phyloP scores from a whole-genome alignment of 1,140 invertebrate species.

The Drosophila ananassae region DNA sequence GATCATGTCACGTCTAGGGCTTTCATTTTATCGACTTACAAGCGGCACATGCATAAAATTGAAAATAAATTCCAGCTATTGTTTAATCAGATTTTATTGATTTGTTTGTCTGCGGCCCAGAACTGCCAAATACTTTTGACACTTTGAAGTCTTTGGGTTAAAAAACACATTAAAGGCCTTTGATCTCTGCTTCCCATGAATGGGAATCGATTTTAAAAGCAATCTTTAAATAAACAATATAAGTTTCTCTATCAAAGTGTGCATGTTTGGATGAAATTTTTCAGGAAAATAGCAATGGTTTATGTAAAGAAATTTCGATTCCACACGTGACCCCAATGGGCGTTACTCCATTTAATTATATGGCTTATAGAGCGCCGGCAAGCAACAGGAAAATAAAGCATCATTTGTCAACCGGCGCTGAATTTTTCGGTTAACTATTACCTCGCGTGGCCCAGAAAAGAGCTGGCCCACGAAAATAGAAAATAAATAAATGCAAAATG shows the following conservation, averaged over 20 bases:
- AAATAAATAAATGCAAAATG: conserved; percentile 53
- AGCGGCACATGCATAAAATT: conserved; percentile 25
- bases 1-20: conserved; percentile 39
- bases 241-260: background rate
- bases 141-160: conserved; percentile 56
- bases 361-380: conserved; percentile 19
- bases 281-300: conserved; percentile 18
- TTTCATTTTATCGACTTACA: conserved; percentile 30
- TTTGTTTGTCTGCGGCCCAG: conserved; percentile 43
- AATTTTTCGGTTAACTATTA: conserved; percentile 59
- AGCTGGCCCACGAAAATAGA: conserved; percentile 60
- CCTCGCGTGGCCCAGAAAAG: conserved; percentile 72
- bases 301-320: conserved; percentile 22
- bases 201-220: conserved; percentile 8
- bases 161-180: conserved; percentile 58
- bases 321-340: conserved; percentile 51
- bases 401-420: conserved; percentile 60
- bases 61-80: conserved; percentile 41
- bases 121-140: conserved; percentile 65
- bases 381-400: conserved; percentile 57
- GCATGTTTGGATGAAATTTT: conserved; percentile 60
- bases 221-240: background rate
- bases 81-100: conserved; percentile 58
- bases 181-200: conserved; percentile 50
- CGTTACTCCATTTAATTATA: conserved; percentile 67